Base-by-base conservation (phyloP, 2,888 invertebrate genomes). In the Phortica magna region DNA sequence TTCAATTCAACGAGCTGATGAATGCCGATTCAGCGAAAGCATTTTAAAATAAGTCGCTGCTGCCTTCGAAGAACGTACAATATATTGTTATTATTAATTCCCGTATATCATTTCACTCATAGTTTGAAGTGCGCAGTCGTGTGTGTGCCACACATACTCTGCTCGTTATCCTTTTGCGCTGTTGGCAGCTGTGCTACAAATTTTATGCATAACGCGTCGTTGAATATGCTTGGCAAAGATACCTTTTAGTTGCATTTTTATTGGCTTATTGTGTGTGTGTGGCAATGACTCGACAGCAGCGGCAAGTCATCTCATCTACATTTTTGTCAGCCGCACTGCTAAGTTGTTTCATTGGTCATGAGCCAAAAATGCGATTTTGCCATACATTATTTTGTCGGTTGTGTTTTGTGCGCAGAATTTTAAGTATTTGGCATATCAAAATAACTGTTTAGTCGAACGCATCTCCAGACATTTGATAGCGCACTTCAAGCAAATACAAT, bases 231-330 rank as follows among this genome's bases (percentile, higher is more conserved):
- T 80, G 80, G 78, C 81, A 81, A 81, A 87, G 61, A 61, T 48
- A 70, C 84, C 85, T 84, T 84, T 84, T 82, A 84, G 87, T 86
- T 88, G 85, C 86, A 84, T 88, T 86, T 87, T 85, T 88, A 85
- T 85, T 85, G 85, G 82, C 83, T 84, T 78, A 74, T 83, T 76
- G 57, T 79, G 78, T 61, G 43, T 43, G n/a, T n/a, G n/a, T 31
- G 55, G 14, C 55, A 55, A 55, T 55, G 55, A 55, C 55, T 7
- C 55, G 1, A 17, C 7, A 55, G 6, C n/a, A 7, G 14, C 55
- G 10, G 2, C 57, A 17, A 17, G 57, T 0, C 6, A 19, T 5
- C 7, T 7, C 17, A 61, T 19, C 61, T 61, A 5, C 48, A 48
- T 48, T 14, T 14, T 7, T 48, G 48, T 12, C 10, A 48, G 31